Percentiles rank a stretch among this genome's conserved stretches.
These are phyloP conservation scores for Muntiacus muntjak DNA, from an alignment of 2,113 vertebrate genomes.

Conservation along the genomic window DNA sequence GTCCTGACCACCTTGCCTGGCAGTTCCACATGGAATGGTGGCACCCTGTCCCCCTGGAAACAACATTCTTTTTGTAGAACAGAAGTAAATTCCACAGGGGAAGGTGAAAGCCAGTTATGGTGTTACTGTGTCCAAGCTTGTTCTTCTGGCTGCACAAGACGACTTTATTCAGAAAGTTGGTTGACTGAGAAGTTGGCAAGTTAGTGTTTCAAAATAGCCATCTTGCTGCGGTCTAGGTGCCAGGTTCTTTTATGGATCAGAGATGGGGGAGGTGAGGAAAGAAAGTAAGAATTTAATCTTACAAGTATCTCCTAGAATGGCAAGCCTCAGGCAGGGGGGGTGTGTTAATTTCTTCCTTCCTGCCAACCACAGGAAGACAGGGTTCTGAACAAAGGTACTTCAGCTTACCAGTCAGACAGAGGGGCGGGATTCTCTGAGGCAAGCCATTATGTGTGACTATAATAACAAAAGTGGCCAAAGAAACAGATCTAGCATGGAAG, in stretches of 20 bases:
- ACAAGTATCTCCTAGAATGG: background rate
- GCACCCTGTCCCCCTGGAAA: background rate
- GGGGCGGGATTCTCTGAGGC: background rate
- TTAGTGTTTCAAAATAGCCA: background rate
- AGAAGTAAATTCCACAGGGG: background rate
- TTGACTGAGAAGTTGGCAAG: background rate
- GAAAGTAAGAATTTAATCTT: background rate
- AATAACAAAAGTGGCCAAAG: background rate
- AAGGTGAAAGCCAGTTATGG: background rate
- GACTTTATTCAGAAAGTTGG: background rate
- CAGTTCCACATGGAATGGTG: background rate
- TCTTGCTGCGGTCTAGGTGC: background rate
- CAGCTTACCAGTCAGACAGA: background rate
- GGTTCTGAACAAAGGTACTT: background rate
- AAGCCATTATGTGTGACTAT: background rate
- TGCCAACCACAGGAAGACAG: background rate
- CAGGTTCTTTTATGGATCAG: background rate
- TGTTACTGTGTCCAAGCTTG: background rate
- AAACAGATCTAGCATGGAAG: background rate
- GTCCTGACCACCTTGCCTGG: background rate
- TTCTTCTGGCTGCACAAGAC: background rate
- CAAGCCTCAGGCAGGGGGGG: background rate
- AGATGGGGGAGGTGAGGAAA: background rate
- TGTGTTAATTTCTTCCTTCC: background rate
- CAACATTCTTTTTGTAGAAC: background rate